These are phyloP conservation scores for Aramus guarauna DNA, from an alignment of 2,113 vertebrate genomes.

Conservation along the genomic window DNA sequence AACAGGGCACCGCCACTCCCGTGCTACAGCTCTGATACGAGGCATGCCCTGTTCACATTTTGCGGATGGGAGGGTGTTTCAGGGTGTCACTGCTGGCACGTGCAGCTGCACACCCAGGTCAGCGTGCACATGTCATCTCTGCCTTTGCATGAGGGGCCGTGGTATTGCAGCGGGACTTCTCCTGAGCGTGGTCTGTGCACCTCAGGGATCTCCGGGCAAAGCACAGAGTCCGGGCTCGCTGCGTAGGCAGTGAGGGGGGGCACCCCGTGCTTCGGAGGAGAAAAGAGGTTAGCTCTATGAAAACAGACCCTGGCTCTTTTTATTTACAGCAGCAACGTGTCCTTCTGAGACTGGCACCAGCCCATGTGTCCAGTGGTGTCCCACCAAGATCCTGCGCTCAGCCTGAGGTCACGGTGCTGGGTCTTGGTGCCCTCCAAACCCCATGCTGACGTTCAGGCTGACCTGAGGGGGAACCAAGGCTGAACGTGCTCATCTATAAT, in stretches of 20 bases:
- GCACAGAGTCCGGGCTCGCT: background rate
- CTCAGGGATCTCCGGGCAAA: background rate
- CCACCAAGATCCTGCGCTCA: background rate
- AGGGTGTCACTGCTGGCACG: background rate
- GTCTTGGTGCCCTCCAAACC: background rate
- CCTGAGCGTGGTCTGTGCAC: background rate
- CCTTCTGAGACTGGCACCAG: background rate
- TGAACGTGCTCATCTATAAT: background rate
- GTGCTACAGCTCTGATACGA: accelerated
- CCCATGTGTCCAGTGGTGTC: background rate
- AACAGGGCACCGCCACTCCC: background rate
- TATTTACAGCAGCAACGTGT: background rate
- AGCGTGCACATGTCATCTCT: accelerated
- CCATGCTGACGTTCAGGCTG: background rate
- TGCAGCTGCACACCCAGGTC: background rate
- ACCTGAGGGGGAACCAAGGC: background rate
- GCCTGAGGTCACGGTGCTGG: background rate
- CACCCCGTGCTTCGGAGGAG: background rate
- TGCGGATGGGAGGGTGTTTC: background rate
- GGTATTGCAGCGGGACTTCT: background rate
- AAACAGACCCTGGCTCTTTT: background rate
- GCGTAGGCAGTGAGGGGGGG: background rate
- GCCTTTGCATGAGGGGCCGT: accelerated
- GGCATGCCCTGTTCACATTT: accelerated
- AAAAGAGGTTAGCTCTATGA: background rate